These are phyloP conservation scores for Strigamia transsilvanica DNA, from an alignment of 2,888 invertebrate species.

Conservation along the genomic window DNA sequence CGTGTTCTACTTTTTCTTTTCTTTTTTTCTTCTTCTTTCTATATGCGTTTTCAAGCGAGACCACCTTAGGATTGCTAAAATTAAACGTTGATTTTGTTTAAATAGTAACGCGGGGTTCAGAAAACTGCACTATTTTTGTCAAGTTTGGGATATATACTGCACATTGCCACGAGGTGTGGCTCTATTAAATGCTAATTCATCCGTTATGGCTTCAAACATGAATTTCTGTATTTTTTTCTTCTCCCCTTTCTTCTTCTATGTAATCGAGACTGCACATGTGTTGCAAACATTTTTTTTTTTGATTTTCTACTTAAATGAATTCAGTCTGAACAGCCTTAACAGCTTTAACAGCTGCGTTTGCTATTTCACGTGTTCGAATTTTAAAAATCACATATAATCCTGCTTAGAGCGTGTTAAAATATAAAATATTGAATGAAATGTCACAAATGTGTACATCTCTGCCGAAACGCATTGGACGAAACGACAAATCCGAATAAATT, in stretches of 20 bases:
- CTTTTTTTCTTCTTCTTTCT: neutral
- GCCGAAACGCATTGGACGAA: no score
- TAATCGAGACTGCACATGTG: slow-evolving; percentile 1
- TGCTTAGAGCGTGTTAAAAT: neutral
- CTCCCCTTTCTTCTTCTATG: neutral
- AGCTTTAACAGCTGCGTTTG: slow-evolving; percentile 4
- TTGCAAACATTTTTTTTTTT: slow-evolving; percentile 43
- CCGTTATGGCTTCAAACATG: slow-evolving; percentile 14
- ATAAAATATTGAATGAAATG: no score
- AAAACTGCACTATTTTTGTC: slow-evolving; percentile 22
- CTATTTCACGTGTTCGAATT: neutral
- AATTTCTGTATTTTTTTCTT: slow-evolving; percentile 1
- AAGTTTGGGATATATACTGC: neutral
- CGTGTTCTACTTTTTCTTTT: neutral
- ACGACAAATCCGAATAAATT: no score
- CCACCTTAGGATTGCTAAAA: neutral
- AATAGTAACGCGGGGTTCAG: neutral
- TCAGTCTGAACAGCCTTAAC: neutral
- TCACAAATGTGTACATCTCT: no score
- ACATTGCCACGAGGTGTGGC: slow-evolving; percentile 43
- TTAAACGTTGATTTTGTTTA: neutral
- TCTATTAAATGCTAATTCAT: slow-evolving; percentile 46
- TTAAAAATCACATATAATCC: neutral
- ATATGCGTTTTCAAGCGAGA: neutral
- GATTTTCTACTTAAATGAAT: slow-evolving; percentile 1